Conservation (phyloP, 2,797 vertebrate genomes). For the Myiotriccus ornatus region DNA sequence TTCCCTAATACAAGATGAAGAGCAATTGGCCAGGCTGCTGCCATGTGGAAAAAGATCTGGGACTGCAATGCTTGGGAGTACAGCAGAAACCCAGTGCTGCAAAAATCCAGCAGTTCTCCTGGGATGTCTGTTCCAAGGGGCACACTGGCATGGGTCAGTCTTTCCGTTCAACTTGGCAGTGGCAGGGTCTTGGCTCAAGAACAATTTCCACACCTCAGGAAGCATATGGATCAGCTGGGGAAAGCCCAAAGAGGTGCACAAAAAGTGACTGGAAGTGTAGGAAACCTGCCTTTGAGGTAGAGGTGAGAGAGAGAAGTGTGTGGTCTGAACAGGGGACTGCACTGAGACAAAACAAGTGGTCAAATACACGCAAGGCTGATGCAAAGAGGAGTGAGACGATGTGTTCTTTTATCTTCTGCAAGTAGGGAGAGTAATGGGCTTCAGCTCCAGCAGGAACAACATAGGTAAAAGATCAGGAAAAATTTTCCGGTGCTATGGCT, state of each 20-base stretch:
- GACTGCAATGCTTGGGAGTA: background rate
- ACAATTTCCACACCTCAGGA: background rate
- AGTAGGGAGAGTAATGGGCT: background rate
- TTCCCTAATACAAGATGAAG: constrained; percentile 20
- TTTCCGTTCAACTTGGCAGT: background rate
- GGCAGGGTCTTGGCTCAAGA: background rate
- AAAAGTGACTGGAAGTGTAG: background rate
- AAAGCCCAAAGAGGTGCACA: background rate
- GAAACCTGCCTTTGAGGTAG: background rate
- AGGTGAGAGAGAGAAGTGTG: background rate
- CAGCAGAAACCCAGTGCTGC: background rate
- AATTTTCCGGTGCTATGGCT: background rate
- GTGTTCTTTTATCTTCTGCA: background rate
- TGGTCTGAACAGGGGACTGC: background rate
- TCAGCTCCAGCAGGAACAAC: background rate
- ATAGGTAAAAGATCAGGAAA: background rate
- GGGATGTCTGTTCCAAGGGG: background rate
- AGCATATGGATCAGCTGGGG: background rate
- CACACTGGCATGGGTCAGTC: background rate
- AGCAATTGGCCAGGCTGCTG: constrained; percentile 9
- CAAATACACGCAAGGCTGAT: background rate
- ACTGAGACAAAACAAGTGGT: background rate
- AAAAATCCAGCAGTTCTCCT: background rate
- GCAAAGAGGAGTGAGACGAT: background rate
- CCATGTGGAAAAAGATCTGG: background rate